Conservation (phyloP, 2,113 vertebrate genomes). For the Xerus inauris region DNA sequence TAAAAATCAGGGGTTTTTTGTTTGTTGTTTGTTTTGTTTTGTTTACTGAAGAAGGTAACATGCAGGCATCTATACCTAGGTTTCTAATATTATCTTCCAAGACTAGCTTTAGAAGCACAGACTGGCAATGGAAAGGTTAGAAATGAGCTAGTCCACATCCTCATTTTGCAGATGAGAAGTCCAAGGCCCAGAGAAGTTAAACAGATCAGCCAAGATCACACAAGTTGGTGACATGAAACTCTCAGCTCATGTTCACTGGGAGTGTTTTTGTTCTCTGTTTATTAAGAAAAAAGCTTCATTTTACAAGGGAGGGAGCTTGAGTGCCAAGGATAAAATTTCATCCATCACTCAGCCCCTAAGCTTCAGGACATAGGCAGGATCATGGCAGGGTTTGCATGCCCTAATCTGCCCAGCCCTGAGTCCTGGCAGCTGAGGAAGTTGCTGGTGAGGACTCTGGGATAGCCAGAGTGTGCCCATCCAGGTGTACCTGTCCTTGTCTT, state of each 20-base stretch:
- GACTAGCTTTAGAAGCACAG: background rate
- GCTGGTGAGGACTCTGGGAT: background rate
- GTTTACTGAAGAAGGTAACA: background rate
- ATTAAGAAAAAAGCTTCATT: background rate
- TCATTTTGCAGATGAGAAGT: background rate
- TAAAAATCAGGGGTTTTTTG: background rate
- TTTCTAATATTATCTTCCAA: background rate
- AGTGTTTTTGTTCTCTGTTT: background rate
- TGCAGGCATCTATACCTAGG: background rate
- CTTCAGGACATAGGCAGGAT: background rate
- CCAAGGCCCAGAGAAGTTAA: background rate
- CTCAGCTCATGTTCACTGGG: background rate
- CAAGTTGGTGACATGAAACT: background rate
- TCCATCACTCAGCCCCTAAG: accelerated
- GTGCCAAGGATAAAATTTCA: constrained; percentile 34
- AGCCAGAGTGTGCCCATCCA: background rate
- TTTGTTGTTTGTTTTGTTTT: background rate
- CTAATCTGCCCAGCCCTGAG: background rate
- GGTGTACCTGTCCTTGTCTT: background rate
- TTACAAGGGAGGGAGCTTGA: background rate
- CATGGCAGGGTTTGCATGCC: background rate
- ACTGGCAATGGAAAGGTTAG: background rate
- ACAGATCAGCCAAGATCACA: background rate
- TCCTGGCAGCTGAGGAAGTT: background rate
- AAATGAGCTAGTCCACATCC: background rate